Evolutionary conservation across 2,113 vertebrate genomes (phyloP), one percentile per base, ranked within the genome.

Genomic region (Lathamus discolor): DNA sequence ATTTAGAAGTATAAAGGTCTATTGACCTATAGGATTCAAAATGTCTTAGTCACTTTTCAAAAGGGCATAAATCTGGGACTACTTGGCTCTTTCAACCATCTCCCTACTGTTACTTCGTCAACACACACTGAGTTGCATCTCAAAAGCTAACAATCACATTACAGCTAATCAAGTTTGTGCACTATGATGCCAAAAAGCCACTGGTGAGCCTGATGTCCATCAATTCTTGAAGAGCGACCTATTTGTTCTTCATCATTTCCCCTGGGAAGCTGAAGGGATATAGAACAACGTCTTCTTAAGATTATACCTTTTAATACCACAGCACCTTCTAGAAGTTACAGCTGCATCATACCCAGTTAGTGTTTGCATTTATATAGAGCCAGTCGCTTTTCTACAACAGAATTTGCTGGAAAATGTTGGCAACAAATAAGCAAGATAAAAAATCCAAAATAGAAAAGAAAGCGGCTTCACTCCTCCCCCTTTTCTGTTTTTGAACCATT

Each of bases 71-170:
- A 78, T 74, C 54, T 57, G 52, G 44, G 73, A 37, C 49, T 80
- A 14, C 51, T 79, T 82, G 74, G 22, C 33, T 93, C 37, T 85
- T 91, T 37, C 35, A 37, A 66, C 52, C 19, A 39, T 43, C 37
- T 51, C 39, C n/a, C 62, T 55, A 79, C 52, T 27, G 16, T 62
- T 41, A 49, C n/a, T 69, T 75, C 1, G 2, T 76, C 81, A 91
- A 76, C 77, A 92, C 18, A 46, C 51, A 39, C 2, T 8, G 82
- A 86, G 43, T 64, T 90, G 83, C 79, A 84, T 91, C 83, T 93
- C 55, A 84, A 93, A 51, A 82, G 52, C 77, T 64, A 95, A 87
- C 33, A 79, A 88, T 89, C 78, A 81, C 6, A 31, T 93, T 82
- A 88, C 7, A 84, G 86, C 17, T 93, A 95, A 93, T 94, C 17